Percentiles rank a stretch among this genome's conserved stretches.
Conservation (phyloP, 2,797 vertebrate genomes). For the Danionella dracula region DNA sequence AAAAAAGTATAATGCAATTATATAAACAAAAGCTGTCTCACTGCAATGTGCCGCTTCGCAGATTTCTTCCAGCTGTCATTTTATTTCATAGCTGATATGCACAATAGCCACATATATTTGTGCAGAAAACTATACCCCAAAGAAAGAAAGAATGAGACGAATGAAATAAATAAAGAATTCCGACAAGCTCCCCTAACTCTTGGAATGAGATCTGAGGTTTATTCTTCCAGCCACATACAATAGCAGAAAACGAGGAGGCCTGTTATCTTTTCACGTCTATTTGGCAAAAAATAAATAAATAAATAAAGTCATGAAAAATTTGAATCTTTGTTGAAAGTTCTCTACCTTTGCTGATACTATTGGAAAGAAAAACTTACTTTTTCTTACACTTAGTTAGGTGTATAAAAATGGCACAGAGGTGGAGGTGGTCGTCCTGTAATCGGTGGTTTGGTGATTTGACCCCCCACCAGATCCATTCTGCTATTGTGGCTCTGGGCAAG, state of each 20-base stretch:
- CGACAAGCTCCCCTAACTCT: neutral
- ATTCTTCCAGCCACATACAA: neutral
- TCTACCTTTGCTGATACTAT: neutral
- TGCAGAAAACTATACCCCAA: neutral
- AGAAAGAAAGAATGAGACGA: conserved; percentile 1
- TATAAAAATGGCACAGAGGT: too few relatives aligned
- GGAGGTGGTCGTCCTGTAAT: too few relatives aligned
- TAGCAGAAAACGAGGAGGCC: neutral
- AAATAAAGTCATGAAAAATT: neutral
- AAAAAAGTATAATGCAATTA: neutral
- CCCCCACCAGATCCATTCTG: too few relatives aligned
- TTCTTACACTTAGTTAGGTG: too few relatives aligned
- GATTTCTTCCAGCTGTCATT: neutral
- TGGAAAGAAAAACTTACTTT: neutral
- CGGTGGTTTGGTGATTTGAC: too few relatives aligned
- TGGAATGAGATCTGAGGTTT: neutral
- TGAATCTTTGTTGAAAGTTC: neutral
- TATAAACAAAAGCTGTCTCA: conserved; percentile 7
- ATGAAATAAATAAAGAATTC: neutral
- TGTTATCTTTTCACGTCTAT: neutral
- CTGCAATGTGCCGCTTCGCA: neutral
- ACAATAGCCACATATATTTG: conserved; percentile 3
- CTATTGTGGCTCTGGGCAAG: too few relatives aligned
- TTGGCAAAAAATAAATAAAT: neutral
- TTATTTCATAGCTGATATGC: conserved; percentile 11